Evolutionary conservation across 2,888 invertebrate genomes (phyloP).

Genomic region (Chloroclystis v-ata): DNA sequence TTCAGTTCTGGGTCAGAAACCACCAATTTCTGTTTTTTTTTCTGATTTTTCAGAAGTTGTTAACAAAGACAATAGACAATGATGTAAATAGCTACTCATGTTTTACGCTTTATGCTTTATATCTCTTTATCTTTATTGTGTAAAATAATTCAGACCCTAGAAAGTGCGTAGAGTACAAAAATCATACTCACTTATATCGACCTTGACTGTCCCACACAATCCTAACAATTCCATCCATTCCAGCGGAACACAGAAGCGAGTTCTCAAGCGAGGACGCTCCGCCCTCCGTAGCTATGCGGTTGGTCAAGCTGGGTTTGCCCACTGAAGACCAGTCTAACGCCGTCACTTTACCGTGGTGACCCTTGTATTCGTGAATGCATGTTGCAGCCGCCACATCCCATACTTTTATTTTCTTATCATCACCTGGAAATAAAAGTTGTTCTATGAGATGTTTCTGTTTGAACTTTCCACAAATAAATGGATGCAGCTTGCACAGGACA

Average conservation of each 20-base stretch:
- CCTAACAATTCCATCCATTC: slow-evolving; percentile 81
- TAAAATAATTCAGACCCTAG: too few species aligned
- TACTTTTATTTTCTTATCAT: slow-evolving; percentile 83
- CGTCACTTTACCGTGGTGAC: slow-evolving; percentile 80
- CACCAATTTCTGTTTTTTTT: too few species aligned
- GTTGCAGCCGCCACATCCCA: slow-evolving; percentile 85
- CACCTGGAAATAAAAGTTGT: slow-evolving; percentile 63
- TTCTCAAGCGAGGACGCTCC: slow-evolving; percentile 51
- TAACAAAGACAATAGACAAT: too few species aligned
- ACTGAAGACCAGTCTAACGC: slow-evolving; percentile 79
- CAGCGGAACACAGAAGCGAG: slow-evolving; percentile 81
- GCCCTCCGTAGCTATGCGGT: slow-evolving; percentile 48
- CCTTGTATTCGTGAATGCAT: slow-evolving; percentile 80
- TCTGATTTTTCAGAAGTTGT: too few species aligned
- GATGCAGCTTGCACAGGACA: too few species aligned
- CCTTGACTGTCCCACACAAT: slow-evolving; percentile 80
- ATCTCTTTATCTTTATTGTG: too few species aligned
- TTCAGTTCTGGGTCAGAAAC: too few species aligned
- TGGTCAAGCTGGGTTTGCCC: slow-evolving; percentile 58
- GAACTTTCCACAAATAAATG: too few species aligned
- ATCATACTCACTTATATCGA: slow-evolving; percentile 57
- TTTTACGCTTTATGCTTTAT: too few species aligned
- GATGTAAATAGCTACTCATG: too few species aligned
- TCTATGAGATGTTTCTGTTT: too few species aligned
- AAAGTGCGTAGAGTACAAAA: too few species aligned